Conservation (phyloP, 2,888 invertebrate species). For the Druceiella hillmani region DNA sequence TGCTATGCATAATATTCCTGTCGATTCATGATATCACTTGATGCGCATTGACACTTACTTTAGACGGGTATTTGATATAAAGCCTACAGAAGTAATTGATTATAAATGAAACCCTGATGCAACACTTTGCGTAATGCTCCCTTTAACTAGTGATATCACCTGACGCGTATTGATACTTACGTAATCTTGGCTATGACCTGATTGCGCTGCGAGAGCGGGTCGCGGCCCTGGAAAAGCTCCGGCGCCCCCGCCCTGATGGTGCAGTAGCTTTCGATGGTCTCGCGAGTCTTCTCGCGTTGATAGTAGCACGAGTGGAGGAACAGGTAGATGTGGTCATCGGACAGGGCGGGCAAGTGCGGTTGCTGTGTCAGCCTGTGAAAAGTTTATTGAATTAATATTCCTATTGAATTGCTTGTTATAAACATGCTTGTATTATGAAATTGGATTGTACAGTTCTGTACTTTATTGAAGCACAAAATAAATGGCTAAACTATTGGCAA, state of each 20-base stretch:
- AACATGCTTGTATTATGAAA: no score
- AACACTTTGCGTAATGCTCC: constrained; percentile 44
- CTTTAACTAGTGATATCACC: constrained; percentile 43
- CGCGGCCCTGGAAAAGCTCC: constrained; percentile 39
- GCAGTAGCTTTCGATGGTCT: constrained; percentile 37
- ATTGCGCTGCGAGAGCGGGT: constrained; percentile 32
- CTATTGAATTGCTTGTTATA: no score
- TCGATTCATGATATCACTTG: no score
- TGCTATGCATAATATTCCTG: no score
- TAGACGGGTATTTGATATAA: no score
- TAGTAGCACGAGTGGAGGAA: constrained; percentile 58
- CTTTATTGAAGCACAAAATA: no score
- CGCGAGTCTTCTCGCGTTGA: constrained; percentile 40
- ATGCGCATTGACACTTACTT: no score
- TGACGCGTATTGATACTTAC: constrained; percentile 48
- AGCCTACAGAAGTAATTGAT: no score
- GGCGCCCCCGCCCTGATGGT: constrained; percentile 38
- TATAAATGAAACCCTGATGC: no score
- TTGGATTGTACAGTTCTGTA: no score
- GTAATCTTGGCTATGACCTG: constrained; percentile 34
- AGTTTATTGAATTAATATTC: no score
- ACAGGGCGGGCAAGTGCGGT: constrained; percentile 54
- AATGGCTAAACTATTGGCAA: no score
- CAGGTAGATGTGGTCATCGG: constrained; percentile 58
- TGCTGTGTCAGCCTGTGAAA: constrained; percentile 59